Percentiles rank a stretch among this genome's conserved stretches.
These are phyloP conservation scores for Xiphophorus couchianus DNA, from an alignment of 2,113 vertebrate species.

Conservation along the genomic window DNA sequence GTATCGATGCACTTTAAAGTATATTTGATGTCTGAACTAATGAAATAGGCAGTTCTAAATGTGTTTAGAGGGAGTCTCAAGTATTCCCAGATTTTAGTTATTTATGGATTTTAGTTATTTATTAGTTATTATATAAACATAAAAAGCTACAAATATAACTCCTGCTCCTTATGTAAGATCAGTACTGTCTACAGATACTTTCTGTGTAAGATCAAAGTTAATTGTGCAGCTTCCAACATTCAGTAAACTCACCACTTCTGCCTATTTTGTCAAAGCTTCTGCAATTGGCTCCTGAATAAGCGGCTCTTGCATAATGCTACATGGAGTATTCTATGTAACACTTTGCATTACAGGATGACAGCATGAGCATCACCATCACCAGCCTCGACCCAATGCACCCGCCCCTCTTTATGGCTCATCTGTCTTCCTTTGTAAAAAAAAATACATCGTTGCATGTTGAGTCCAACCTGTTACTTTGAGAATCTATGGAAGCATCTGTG, in stretches of 20 bases:
- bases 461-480: conserved; percentile 5
- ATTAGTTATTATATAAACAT: no score
- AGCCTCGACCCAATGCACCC: background rate
- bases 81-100: no score
- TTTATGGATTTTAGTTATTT: no score
- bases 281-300: background rate
- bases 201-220: no score
- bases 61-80: no score
- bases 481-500: conserved; percentile 15
- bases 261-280: background rate
- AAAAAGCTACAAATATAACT: no score
- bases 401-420: conserved; percentile 4
- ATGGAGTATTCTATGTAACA: conserved; percentile 2
- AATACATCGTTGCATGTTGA: conserved; percentile 7
- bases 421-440: conserved; percentile 14
- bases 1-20: no score
- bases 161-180: no score
- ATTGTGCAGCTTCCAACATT: no score
- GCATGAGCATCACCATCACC: conserved; percentile 4
- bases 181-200: no score
- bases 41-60: no score
- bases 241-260: background rate
- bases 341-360: background rate
- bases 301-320: background rate
- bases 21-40: no score